Percentiles rank a stretch among this genome's conserved stretches.
Evolutionary conservation across 1,140 invertebrate genomes (phyloP).

Genomic region (Bombus turneri): DNA sequence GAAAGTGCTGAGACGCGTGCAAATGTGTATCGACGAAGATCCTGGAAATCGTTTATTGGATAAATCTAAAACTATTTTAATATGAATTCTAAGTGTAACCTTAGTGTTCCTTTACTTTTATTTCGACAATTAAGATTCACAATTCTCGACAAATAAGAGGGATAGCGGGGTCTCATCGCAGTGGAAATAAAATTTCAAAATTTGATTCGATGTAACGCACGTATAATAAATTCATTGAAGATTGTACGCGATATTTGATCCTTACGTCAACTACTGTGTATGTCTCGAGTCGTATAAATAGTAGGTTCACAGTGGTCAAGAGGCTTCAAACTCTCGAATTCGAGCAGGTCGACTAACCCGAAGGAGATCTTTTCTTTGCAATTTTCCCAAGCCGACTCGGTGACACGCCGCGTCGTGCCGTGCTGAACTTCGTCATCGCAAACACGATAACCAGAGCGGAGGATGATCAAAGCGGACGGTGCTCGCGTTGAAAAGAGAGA

Average conservation of each 20-base stretch:
- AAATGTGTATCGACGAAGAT: no score
- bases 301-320: neutral
- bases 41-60: no score
- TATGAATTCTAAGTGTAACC: no score
- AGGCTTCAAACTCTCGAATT: neutral
- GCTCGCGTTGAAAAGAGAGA: neutral
- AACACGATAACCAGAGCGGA: constrained; percentile 24
- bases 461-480: constrained; percentile 40
- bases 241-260: neutral
- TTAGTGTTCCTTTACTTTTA: no score
- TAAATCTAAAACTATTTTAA: no score
- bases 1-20: no score
- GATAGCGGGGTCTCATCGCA: no score
- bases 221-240: neutral
- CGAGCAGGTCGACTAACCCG: neutral
- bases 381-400: constrained; percentile 1
- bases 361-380: neutral
- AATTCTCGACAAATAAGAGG: no score
- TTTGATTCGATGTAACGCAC: neutral
- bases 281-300: neutral
- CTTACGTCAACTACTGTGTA: neutral
- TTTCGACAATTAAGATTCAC: no score
- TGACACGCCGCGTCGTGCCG: neutral
- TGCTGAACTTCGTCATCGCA: neutral
- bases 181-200: neutral